Evolutionary conservation across 1,140 invertebrate species (phyloP).

Genomic region (Asbolus verrucosus): DNA sequence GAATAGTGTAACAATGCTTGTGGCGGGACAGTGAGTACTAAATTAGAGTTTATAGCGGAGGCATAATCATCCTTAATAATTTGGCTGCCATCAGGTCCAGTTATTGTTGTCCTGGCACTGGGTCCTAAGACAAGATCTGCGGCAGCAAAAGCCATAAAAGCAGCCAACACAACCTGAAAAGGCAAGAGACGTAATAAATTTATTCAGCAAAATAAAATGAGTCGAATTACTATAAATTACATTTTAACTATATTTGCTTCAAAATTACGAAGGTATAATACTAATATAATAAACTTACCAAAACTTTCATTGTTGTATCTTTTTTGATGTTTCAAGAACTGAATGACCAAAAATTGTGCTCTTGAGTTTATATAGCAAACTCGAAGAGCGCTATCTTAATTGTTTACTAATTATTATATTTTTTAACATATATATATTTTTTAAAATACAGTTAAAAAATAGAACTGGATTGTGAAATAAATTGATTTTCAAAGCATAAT

Average conservation of each 20-base stretch:
- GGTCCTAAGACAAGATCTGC: conserved; percentile 10
- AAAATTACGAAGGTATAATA: background rate
- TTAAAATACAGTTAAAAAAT: no score
- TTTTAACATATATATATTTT: no score
- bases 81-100: conserved; percentile 29
- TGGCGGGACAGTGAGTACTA: conserved; percentile 2
- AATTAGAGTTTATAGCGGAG: background rate
- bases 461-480: no score
- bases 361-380: no score
- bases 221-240: background rate
- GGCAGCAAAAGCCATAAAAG: conserved; percentile 17
- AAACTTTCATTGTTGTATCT: conserved; percentile 29
- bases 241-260: background rate
- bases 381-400: no score
- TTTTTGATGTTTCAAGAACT: background rate
- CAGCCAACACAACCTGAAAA: conserved; percentile 34
- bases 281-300: conserved; percentile 6
- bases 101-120: conserved; percentile 15
- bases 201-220: background rate
- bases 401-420: no score
- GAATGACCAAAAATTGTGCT: no score
- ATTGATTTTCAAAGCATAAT: no score
- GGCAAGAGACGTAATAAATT: background rate
- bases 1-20: background rate
- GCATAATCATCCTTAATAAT: conserved; percentile 24